Conservation (phyloP, 2,888 invertebrate genomes). For the Pardosa pseudoannulata region DNA sequence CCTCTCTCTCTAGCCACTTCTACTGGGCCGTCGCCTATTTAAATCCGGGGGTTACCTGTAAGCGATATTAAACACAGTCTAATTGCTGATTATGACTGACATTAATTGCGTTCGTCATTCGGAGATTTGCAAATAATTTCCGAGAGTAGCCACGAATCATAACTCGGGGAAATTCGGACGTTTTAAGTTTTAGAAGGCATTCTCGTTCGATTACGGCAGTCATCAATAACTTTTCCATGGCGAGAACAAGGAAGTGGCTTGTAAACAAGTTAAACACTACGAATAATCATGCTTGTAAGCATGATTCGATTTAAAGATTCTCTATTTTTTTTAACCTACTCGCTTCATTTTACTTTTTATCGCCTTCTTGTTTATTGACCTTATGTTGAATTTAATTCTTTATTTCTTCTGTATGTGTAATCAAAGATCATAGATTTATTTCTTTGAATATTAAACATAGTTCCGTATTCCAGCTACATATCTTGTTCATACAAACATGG, state of each 20-base stretch:
- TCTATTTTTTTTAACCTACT: too few species aligned
- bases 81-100: slow-evolving; percentile 7
- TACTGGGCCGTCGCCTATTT: not conserved
- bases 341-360: too few species aligned
- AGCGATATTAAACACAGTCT: not conserved
- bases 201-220: not conserved
- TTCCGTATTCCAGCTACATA: too few species aligned
- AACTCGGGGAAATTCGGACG: not conserved
- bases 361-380: too few species aligned
- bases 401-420: too few species aligned
- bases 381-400: too few species aligned
- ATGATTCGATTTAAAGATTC: too few species aligned
- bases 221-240: not conserved
- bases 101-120: not conserved
- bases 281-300: too few species aligned
- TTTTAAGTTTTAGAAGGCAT: not conserved
- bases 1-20: not conserved
- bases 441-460: too few species aligned
- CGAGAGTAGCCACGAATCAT: not conserved
- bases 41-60: not conserved
- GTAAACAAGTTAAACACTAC: not conserved
- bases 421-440: too few species aligned
- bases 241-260: not conserved
- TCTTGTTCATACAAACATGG: too few species aligned
- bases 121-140: not conserved